Conservation (phyloP, 2,797 vertebrate species). For the Otolemur crassicaudatus region DNA sequence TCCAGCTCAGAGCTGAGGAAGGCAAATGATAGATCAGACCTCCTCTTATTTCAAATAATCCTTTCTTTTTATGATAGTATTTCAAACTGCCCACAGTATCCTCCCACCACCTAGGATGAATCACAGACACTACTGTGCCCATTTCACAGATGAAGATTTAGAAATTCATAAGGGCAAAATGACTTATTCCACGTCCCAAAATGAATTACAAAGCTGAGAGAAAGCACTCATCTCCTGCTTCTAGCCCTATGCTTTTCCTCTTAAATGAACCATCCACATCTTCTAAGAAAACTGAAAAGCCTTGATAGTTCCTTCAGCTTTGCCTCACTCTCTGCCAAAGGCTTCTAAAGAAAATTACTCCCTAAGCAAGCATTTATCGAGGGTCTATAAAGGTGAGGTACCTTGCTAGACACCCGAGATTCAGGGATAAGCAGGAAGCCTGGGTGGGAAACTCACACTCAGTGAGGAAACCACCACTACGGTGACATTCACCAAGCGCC, state of each 20-base stretch:
- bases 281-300: slow-evolving; percentile 44
- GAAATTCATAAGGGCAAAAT: not conserved
- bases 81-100: not conserved
- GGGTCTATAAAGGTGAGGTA: not conserved
- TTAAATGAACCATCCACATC: not conserved
- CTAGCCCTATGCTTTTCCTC: not conserved
- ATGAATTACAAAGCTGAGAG: not conserved
- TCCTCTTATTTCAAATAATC: not conserved
- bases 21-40: not conserved
- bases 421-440: not conserved
- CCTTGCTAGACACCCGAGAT: not conserved
- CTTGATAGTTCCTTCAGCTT: not conserved
- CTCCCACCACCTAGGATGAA: not conserved
- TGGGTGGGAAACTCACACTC: not conserved
- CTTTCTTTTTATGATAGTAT: not conserved
- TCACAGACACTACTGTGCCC: not conserved
- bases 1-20: not conserved
- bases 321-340: not conserved
- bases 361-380: not conserved
- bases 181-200: not conserved
- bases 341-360: slow-evolving; percentile 20
- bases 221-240: not conserved
- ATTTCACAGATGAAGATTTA: not conserved
- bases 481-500: not conserved
- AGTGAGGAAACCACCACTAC: not conserved